A percentile compares a stretch with the other conserved stretches of the same genome.
Evolutionary conservation across 2,113 vertebrate genomes (phyloP).

Genomic region (Zingel zingel): DNA sequence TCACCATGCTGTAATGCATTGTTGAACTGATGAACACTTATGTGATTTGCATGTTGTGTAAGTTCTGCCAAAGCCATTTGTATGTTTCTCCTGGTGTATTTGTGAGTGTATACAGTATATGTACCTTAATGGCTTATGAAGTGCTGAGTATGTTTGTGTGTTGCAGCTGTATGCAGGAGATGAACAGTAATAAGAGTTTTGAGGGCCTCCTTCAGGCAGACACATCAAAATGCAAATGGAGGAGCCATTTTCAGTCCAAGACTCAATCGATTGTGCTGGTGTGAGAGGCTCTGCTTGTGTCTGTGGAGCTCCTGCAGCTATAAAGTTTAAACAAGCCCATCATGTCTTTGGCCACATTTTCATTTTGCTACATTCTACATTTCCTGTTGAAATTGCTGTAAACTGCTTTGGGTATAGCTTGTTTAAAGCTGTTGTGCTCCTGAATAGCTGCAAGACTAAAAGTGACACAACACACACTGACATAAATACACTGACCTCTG

Average conservation of each 20-base stretch:
- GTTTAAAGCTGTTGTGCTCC: background rate
- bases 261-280: background rate
- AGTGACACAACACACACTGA: background rate
- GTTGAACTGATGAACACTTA: background rate
- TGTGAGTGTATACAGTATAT: background rate
- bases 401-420: background rate
- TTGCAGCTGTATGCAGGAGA: constrained; percentile 28
- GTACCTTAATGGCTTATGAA: background rate
- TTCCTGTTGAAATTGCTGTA: background rate
- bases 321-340: constrained; percentile 1
- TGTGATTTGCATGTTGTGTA: background rate
- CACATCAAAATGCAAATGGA: constrained; percentile 62
- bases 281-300: constrained; percentile 22
- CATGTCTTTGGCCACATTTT: background rate
- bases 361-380: background rate
- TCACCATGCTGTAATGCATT: background rate
- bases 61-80: background rate
- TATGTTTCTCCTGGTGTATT: background rate
- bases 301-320: constrained; percentile 10
- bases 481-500: background rate
- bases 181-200: constrained; percentile 37
- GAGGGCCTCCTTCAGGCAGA: constrained; percentile 48
- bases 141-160: constrained; percentile 28
- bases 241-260: constrained; percentile 22
- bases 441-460: background rate